Percentiles rank a stretch among this genome's conserved stretches.
Evolutionary conservation across 2,113 vertebrate species (phyloP).

Genomic region (Hassar affinis): DNA sequence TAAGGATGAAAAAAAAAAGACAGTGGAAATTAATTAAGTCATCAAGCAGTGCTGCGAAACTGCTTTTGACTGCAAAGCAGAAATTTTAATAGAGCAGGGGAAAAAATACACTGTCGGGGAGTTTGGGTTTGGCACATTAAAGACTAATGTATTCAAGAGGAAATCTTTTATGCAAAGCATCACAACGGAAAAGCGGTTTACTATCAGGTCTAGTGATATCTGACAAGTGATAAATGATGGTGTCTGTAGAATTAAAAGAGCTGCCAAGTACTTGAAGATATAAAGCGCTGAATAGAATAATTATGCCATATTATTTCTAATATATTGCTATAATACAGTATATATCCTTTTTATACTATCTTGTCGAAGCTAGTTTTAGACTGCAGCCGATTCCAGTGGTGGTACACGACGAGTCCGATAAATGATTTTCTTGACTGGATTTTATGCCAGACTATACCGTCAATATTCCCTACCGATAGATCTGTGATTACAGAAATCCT

Average conservation of each 20-base stretch:
- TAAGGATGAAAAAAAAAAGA: background rate
- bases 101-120: background rate
- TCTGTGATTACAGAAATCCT: background rate
- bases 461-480: background rate
- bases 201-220: background rate
- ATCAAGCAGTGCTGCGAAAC: background rate
- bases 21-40: background rate
- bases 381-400: no score
- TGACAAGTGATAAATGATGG: background rate
- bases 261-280: background rate
- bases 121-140: background rate
- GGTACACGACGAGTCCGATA: background rate
- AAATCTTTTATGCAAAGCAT: background rate
- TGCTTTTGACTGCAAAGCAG: background rate
- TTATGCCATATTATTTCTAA: no score
- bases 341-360: background rate
- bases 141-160: background rate
- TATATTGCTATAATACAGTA: background rate
- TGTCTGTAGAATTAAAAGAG: background rate
- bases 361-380: background rate
- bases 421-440: background rate
- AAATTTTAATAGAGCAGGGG: background rate
- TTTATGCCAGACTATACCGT: background rate
- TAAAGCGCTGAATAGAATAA: background rate
- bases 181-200: background rate